phyloP scores from a whole-genome alignment of 2,888 invertebrate genomes.

The Dysmachus trigonus region DNA sequence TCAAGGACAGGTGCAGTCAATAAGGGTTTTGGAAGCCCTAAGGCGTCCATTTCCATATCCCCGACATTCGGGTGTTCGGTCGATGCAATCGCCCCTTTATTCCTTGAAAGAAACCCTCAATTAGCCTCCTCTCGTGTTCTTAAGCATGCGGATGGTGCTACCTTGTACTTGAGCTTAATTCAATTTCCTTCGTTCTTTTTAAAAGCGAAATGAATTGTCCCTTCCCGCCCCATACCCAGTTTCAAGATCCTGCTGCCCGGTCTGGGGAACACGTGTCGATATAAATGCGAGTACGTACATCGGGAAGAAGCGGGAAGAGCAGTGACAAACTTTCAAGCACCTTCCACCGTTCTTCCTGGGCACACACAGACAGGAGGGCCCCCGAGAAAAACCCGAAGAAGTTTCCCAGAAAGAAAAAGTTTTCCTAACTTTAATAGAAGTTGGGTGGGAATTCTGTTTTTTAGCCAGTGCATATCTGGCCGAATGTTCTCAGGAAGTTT shows the following conservation, averaged over 20 bases:
- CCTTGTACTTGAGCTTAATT: slow-evolving; percentile 16
- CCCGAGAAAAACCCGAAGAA: slow-evolving; percentile 22
- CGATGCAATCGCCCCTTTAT: neutral
- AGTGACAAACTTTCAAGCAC: slow-evolving; percentile 37
- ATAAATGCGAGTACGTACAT: slow-evolving; percentile 23
- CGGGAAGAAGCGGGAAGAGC: slow-evolving; percentile 5
- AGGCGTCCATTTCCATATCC: neutral
- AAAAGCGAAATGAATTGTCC: slow-evolving; percentile 9
- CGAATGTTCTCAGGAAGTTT: slow-evolving; percentile 26
- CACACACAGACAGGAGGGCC: slow-evolving; percentile 8
- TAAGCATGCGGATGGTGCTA: neutral
- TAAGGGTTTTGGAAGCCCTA: neutral
- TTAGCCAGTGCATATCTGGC: slow-evolving; percentile 29
- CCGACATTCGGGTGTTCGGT: neutral
- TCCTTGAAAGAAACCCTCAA: neutral
- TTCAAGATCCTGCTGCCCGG: neutral
- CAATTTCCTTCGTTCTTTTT: slow-evolving; percentile 1
- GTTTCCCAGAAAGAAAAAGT: slow-evolving; percentile 32
- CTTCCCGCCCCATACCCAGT: neutral
- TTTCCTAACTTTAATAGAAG: slow-evolving; percentile 29
- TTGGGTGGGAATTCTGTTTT: slow-evolving; percentile 37
- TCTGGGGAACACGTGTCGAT: slow-evolving; percentile 27
- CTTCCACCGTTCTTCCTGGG: neutral
- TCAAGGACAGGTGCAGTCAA: neutral
- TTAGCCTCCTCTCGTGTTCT: slow-evolving; percentile 15